Evolutionary conservation across 2,113 vertebrate genomes (phyloP).

Genomic region (Cavia porcellus): DNA sequence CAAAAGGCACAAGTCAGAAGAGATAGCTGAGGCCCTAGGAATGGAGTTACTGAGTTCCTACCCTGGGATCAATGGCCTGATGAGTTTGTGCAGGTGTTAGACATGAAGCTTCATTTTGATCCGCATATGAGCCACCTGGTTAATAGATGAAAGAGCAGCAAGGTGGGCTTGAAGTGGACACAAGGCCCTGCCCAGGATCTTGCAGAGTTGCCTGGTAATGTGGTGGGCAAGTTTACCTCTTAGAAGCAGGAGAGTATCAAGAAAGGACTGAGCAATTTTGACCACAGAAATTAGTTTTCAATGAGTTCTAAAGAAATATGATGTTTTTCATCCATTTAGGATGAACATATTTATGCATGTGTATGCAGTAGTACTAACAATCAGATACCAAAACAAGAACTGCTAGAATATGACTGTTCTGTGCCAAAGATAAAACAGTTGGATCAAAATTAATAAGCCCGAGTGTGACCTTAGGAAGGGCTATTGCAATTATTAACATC

Average conservation of each 20-base stretch:
- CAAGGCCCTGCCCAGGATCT: neutral
- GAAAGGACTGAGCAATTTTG: neutral
- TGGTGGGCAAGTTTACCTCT: neutral
- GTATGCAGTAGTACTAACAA: neutral
- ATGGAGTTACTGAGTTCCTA: neutral
- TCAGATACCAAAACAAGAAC: neutral
- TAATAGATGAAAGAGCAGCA: neutral
- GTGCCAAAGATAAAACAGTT: neutral
- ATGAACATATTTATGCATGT: neutral
- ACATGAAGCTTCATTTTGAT: neutral
- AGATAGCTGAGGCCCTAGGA: neutral
- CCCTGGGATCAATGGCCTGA: neutral
- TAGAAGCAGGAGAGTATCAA: neutral
- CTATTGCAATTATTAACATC: neutral
- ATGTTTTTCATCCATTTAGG: neutral
- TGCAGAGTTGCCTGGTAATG: neutral
- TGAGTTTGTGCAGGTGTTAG: neutral
- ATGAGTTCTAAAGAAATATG: neutral
- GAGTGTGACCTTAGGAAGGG: neutral
- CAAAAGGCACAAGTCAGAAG: neutral
- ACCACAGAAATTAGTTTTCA: neutral
- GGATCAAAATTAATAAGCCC: neutral
- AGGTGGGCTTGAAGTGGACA: neutral
- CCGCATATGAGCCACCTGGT: neutral
- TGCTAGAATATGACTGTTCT: neutral